A percentile compares a stretch with the other conserved stretches of the same genome.
These are phyloP conservation scores for Odontocolon sp. DNA, from an alignment of 2,888 invertebrate species.

Conservation along the genomic window DNA sequence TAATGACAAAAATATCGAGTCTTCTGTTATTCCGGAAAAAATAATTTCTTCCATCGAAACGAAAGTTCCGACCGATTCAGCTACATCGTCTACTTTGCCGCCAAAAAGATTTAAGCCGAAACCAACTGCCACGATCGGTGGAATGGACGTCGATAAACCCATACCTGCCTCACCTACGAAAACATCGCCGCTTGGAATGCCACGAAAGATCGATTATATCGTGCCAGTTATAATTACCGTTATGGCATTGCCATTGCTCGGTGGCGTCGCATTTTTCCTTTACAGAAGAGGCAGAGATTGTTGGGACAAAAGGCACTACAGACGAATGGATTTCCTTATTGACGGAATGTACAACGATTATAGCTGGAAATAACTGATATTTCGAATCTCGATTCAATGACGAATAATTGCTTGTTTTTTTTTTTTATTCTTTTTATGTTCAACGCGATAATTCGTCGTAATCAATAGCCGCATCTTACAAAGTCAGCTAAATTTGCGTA, in stretches of 20 bases:
- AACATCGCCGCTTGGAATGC: slow-evolving; percentile 69
- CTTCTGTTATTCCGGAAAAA: neutral
- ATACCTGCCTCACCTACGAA: slow-evolving; percentile 71
- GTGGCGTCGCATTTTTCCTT: slow-evolving; percentile 85
- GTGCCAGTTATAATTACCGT: slow-evolving; percentile 89
- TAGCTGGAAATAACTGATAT: slow-evolving; percentile 52
- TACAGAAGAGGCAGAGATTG: slow-evolving; percentile 89
- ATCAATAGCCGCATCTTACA: neutral
- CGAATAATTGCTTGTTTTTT: neutral
- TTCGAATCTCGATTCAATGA: neutral
- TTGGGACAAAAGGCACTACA: slow-evolving; percentile 93
- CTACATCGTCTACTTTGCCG: slow-evolving; percentile 71
- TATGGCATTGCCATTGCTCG: slow-evolving; percentile 88
- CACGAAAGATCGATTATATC: slow-evolving; percentile 84
- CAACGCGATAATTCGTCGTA: neutral
- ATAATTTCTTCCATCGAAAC: neutral
- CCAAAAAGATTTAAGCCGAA: slow-evolving; percentile 81
- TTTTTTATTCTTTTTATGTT: neutral
- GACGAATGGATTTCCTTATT: slow-evolving; percentile 93
- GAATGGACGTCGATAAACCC: slow-evolving; percentile 72
- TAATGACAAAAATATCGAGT: neutral
- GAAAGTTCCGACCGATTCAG: slow-evolving; percentile 58
- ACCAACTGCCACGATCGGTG: slow-evolving; percentile 82
- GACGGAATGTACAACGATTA: slow-evolving; percentile 95
- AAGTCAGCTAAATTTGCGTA: neutral